Evolutionary conservation across 2,888 invertebrate genomes (phyloP), one percentile per base, ranked within the genome.

Genomic region (Tinea pellionella): DNA sequence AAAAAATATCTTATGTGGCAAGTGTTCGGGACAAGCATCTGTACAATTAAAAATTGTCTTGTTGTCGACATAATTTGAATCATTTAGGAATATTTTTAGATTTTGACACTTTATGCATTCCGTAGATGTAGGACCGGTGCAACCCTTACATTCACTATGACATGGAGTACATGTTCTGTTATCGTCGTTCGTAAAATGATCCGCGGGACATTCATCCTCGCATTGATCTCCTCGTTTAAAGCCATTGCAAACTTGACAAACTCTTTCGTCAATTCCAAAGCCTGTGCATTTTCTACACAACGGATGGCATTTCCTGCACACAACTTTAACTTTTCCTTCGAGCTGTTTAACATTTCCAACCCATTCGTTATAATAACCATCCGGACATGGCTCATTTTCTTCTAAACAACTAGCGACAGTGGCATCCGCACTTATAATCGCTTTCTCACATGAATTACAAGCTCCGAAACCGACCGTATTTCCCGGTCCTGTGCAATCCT

Each of bases 371-470:
- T 92, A 97, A 73, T 94, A 94, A 24, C 95, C 92, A 74, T 88
- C 87, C 0, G 96, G 97, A 68, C 97, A 97, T 0, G 93, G 88
- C 71, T 96, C 96, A 62, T 93, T 90, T 72, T 93, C 93, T 69
- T 90, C 90, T 53, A 97, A 85, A 68, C 97, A 97, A 60, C 91
- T 90, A 70, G 93, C 92, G 32, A 95, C 91, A 1, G 90, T 90
- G 1, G 80, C 82, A 71, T 86, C 85, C 15, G 91, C 90, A 66
- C 93, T 93, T 68, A 96, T 93, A 61, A 98, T 94, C 1, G 96
- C 98, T 72, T 95, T 93, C 66, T 94, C 93, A 77, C 99, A 99
- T 2, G 94, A 93, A 66, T 93, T 93, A 73, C 99, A 99, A 1
- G 96, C 99, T 8, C 92, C 92, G 0, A 80, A 80, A 0, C 96